Conservation (phyloP, 2,797 vertebrate genomes). For the Pseudochirops corinnae region DNA sequence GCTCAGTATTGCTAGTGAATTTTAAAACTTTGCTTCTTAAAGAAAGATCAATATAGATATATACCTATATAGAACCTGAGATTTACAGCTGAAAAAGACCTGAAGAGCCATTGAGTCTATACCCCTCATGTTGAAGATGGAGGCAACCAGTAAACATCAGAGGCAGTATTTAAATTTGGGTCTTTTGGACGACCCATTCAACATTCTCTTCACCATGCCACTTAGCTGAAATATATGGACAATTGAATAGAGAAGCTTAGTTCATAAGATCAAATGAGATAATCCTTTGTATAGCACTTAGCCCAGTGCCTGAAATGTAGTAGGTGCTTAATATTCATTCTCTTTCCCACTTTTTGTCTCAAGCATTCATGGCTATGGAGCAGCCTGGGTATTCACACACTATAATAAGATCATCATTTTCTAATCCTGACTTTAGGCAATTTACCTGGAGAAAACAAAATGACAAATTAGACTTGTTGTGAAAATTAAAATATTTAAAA, state of each 20-base stretch:
- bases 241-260: background rate
- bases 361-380: background rate
- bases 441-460: background rate
- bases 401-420: background rate
- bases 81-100: background rate
- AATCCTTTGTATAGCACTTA: background rate
- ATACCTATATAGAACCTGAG: background rate
- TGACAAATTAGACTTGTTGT: background rate
- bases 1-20: background rate
- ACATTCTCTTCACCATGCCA: background rate
- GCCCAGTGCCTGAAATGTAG: background rate
- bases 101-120: background rate
- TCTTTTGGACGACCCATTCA: background rate
- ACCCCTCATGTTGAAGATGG: too few species aligned
- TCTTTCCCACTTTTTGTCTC: too few species aligned
- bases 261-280: background rate
- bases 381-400: background rate
- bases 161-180: background rate
- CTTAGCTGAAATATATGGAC: background rate
- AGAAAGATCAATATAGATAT: background rate
- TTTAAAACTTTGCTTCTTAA: background rate
- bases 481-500: background rate
- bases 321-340: background rate
- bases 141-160: background rate
- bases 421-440: background rate